Evolutionary conservation across 2,113 vertebrate genomes (phyloP).

Genomic region (Meleagris gallopavo): DNA sequence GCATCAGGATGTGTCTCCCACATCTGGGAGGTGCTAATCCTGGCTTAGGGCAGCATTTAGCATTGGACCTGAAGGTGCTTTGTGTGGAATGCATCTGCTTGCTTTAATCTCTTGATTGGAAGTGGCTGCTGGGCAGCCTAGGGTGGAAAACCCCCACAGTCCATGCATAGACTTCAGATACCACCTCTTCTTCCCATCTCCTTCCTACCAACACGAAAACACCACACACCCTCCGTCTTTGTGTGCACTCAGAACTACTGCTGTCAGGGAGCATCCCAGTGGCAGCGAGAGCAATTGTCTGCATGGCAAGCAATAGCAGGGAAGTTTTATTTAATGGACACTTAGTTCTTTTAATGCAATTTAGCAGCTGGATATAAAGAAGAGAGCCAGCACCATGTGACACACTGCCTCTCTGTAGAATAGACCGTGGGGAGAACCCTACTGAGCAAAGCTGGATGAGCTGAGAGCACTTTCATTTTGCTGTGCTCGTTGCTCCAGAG

Average conservation of each 20-base stretch:
- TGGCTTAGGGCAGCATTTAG: not conserved
- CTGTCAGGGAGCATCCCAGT: not conserved
- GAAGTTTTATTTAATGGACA: slow-evolving; percentile 71
- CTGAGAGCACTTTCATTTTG: not conserved
- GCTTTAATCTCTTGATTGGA: not conserved
- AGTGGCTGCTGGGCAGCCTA: not conserved
- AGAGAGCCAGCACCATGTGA: slow-evolving; percentile 30
- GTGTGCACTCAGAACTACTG: not conserved
- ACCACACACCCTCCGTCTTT: not conserved
- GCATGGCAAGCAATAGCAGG: slow-evolving; percentile 58
- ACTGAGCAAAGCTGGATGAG: not conserved
- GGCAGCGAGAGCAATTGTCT: slow-evolving; percentile 63
- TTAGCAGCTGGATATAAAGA: slow-evolving; percentile 72
- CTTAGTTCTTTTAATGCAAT: slow-evolving; percentile 70
- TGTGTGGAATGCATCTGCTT: not conserved
- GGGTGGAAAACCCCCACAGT: not conserved
- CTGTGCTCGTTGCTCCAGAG: not conserved
- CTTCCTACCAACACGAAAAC: not conserved
- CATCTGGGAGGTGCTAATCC: not conserved
- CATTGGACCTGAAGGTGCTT: not conserved
- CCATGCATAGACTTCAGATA: not conserved
- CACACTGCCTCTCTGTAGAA: not conserved
- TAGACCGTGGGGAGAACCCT: not conserved
- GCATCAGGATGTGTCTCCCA: not conserved
- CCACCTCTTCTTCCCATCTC: accelerated